Base-by-base conservation (phyloP, 2,888 invertebrate genomes). In the Chironomus tentans region DNA sequence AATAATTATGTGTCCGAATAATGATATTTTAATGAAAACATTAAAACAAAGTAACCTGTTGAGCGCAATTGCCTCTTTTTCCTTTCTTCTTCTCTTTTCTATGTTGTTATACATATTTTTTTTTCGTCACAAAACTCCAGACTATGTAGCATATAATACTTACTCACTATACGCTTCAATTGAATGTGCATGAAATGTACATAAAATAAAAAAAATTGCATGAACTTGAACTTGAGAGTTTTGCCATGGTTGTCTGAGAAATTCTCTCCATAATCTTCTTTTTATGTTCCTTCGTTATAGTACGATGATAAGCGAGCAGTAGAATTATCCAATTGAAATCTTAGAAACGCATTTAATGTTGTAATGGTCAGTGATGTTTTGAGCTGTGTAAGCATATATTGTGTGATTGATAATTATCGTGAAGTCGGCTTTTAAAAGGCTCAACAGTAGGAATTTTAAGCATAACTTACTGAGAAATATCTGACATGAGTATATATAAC, bases 171-270 rank as follows among this genome's bases (percentile, higher is more conserved):
- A 65, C 65, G 22, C 65, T 65, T 65, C 24, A 65, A 65, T 65
- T 65, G 21, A 24, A 65, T 65, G 65, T 65, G 24, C 65, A 65
- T 65, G 18, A 56, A 56, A 15, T 56, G 56, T 18, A 65, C 72
- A 38, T 38, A 38, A 38, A 38, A 38, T 38, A 38, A 38, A 38
- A 38, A 38, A 38, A 38, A 38, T 10, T 38, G 38, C 38, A 62
- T 73, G 72, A 73, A 73, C 72, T 73, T 73, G 72, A 73, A 61
- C 72, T 73, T 73, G 72, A 65, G 24, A 24, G 65, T 24, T 65
- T 24, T 65, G 65, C 65, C 24, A 65, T 65, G 65, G 65, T 24
- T 65, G 65, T 24, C 21, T 65, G 65, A 24, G 13, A 24, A 24
- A 22, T 65, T 65, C 21, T 65, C 15, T 62, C 21, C 12, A 12